These are phyloP conservation scores for Acleris cristana DNA, from an alignment of 2,888 invertebrate species.

Conservation along the genomic window DNA sequence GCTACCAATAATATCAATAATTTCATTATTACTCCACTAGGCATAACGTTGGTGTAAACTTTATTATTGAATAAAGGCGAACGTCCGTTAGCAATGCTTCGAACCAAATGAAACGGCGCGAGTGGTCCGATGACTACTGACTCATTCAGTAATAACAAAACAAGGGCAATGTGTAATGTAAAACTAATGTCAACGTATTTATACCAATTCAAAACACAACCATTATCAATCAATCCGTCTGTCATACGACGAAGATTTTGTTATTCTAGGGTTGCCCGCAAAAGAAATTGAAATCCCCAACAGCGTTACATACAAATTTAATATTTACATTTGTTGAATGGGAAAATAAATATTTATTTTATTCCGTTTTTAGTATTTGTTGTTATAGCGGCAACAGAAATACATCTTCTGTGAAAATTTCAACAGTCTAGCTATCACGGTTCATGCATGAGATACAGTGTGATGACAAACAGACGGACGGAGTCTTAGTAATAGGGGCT, in stretches of 20 bases:
- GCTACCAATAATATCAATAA: constrained; percentile 13
- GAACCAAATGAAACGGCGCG: constrained; percentile 23
- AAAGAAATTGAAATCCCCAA: neutral
- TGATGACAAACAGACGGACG: too few relatives aligned
- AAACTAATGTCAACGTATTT: neutral
- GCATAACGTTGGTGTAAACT: neutral
- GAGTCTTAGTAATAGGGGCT: too few relatives aligned
- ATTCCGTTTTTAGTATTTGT: too few relatives aligned
- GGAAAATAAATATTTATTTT: too few relatives aligned
- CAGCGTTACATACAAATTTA: neutral
- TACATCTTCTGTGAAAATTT: too few relatives aligned
- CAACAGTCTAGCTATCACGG: too few relatives aligned
- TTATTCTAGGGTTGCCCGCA: neutral
- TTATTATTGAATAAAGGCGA: neutral
- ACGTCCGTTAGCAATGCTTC: constrained; percentile 5
- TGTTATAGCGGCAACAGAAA: too few relatives aligned
- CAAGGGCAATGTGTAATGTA: constrained; percentile 18
- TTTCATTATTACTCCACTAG: constrained; percentile 15
- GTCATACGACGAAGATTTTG: neutral
- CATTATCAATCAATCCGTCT: neutral
- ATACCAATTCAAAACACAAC: constrained; percentile 8
- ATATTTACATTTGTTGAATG: too few relatives aligned
- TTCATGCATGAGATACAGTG: too few relatives aligned
- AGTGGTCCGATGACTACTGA: neutral
- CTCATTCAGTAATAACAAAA: neutral